Conservation (phyloP, 2,888 invertebrate genomes). For the Sinotaia quadrata region DNA sequence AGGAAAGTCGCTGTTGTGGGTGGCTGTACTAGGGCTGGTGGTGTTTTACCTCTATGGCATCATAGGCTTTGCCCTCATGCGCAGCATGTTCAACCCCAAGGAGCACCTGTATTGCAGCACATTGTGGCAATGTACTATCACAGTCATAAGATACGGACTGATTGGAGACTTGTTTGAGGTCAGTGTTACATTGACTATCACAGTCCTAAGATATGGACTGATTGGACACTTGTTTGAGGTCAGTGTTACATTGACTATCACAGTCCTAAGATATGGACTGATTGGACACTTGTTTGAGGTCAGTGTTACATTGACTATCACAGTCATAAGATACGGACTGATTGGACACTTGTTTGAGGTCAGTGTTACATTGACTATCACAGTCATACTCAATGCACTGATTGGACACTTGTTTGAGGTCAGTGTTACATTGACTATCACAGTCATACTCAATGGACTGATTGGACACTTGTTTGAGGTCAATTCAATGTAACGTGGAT, state of each 20-base stretch:
- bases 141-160: slow-evolving; percentile 71
- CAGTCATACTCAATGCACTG: too few relatives aligned
- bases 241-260: slow-evolving; percentile 22
- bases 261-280: slow-evolving; percentile 65
- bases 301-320: slow-evolving; percentile 25
- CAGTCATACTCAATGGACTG: too few relatives aligned
- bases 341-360: background rate
- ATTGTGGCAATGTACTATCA: slow-evolving; percentile 71
- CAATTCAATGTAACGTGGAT: too few relatives aligned
- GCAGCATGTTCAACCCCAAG: slow-evolving; percentile 67
- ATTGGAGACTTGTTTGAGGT: slow-evolving; percentile 71
- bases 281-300: slow-evolving; percentile 71
- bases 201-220: slow-evolving; percentile 65
- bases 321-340: background rate
- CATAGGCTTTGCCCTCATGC: slow-evolving; percentile 70
- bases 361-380: too few relatives aligned
- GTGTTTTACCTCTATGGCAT: slow-evolving; percentile 72
- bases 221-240: slow-evolving; percentile 71
- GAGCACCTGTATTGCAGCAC: slow-evolving; percentile 69
- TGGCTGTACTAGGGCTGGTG: slow-evolving; percentile 70
- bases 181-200: slow-evolving; percentile 22
- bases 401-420: too few relatives aligned
- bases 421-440: too few relatives aligned
- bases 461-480: too few relatives aligned
- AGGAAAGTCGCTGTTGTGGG: slow-evolving; percentile 72